Percentiles rank a stretch among this genome's conserved stretches.
phyloP scores from a whole-genome alignment of 1,140 invertebrate genomes.

The Gonioctena quinquepunctata region DNA sequence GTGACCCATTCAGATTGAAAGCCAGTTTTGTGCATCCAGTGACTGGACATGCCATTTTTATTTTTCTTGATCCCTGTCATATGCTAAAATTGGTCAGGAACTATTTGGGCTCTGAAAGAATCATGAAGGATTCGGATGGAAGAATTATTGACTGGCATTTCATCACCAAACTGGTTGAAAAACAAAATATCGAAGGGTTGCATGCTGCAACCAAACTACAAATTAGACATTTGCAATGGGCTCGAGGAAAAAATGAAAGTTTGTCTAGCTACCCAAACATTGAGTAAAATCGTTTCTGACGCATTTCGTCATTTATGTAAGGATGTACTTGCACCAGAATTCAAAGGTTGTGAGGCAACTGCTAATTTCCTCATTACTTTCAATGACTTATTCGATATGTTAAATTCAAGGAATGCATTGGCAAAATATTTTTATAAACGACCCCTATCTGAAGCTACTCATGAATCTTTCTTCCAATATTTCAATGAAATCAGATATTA shows the following conservation, averaged over 20 bases:
- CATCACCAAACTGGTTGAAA: conserved; percentile 7
- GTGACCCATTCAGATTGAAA: conserved; percentile 11
- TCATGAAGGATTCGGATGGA: neutral
- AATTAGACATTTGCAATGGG: conserved; percentile 21
- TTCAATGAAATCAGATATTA: conserved; percentile 13
- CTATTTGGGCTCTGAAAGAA: conserved; percentile 3
- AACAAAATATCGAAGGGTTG: conserved; percentile 18
- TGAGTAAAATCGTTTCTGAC: conserved; percentile 22
- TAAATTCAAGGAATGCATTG: conserved; percentile 39
- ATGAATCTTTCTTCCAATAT: conserved; percentile 19
- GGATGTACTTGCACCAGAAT: neutral
- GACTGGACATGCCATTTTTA: conserved; percentile 12
- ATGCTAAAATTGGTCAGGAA: conserved; percentile 27
- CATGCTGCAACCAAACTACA: conserved; percentile 19
- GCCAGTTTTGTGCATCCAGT: conserved; percentile 7
- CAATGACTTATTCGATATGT: conserved; percentile 26
- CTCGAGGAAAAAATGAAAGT: conserved; percentile 26
- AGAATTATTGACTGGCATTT: conserved; percentile 12
- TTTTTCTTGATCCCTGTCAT: conserved; percentile 20
- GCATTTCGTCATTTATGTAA: neutral
- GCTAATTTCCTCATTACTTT: conserved; percentile 6
- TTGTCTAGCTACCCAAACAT: conserved; percentile 19
- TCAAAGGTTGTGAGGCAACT: neutral
- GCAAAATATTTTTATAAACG: conserved; percentile 24
- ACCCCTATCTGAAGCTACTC: conserved; percentile 17